Evolutionary conservation across 2,797 vertebrate species (phyloP), one percentile per base, ranked within the genome.

Genomic region (Sebastes ruberrimus): DNA sequence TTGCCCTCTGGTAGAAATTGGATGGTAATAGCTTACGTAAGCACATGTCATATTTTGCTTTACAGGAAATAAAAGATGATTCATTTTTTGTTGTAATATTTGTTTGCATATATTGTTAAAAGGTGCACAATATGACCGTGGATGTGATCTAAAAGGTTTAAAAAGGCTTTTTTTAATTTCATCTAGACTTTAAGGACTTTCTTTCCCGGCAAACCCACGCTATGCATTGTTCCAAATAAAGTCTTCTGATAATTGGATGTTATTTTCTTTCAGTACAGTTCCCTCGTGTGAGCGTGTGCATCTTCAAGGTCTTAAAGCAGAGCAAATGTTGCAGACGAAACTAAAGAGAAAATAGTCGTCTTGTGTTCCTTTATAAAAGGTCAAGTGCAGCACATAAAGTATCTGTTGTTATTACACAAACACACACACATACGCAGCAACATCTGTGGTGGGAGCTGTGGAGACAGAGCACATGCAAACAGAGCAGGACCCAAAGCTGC

Each of bases 401-500:
- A 78, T 56, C 67, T 78, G 14, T 70, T 81, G 61, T 65, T 66
- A 27, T 28, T 10, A 27, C 49, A 71, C 35, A 32, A 53, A 72
- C 53, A 60, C 23, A 33, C 61, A 71, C 27, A 71, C 49, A 52
- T 30, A 62, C 38, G 32, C n/a, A 30, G 20, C 13, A 62, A 81
- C 86, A 88, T 86, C 72, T 87, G 85, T 11, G 63, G 49, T 23
- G 73, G 72, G 61, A 69, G 35, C 67, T 68, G 75, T 28, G 63
- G 77, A 78, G 60, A 71, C 27, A 0, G n/a, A 73, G 52, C 64
- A 63, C 59, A 67, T 71, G 67, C 63, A 84, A 79, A 86, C 71
- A 76, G 61, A 80, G 60, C 80, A 68, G 75, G 69, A 83, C 70
- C 52, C 46, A 82, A 89, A 84, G 73, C 79, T 87, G 71, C 77